Conservation (phyloP, 2,888 invertebrate genomes). For the Agriotes lineatus region DNA sequence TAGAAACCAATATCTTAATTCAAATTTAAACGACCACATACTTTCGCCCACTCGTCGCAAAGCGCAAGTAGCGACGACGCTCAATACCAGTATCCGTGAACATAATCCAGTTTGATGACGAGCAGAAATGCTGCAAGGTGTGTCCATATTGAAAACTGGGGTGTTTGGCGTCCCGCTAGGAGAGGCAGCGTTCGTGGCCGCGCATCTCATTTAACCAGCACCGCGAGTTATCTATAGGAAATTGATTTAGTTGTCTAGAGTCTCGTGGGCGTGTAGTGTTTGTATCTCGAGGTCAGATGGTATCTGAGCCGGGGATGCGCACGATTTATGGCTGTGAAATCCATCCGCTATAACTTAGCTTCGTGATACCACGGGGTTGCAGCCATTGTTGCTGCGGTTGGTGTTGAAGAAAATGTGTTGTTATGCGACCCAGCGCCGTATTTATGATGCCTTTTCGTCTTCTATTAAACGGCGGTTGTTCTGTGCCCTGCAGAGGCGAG, state of each 20-base stretch:
- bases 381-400: slow-evolving; percentile 47
- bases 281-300: slow-evolving; percentile 63
- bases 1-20: too few species aligned
- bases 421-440: slow-evolving; percentile 12
- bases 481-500: too few species aligned
- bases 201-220: slow-evolving; percentile 58
- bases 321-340: slow-evolving; percentile 64
- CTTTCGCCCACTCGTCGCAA: slow-evolving; percentile 3
- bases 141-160: slow-evolving; percentile 8
- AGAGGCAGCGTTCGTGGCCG: slow-evolving; percentile 53
- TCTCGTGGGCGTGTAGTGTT: slow-evolving; percentile 66
- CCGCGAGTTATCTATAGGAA: slow-evolving; percentile 56
- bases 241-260: slow-evolving; percentile 67
- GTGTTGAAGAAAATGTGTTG: slow-evolving; percentile 46
- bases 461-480: too few species aligned
- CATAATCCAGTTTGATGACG: slow-evolving; percentile 25
- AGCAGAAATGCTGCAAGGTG: slow-evolving; percentile 16
- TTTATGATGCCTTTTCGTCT: slow-evolving; percentile 11
- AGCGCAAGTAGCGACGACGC: neutral
- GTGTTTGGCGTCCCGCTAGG: slow-evolving; percentile 39
- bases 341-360: slow-evolving; percentile 63
- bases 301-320: slow-evolving; percentile 60
- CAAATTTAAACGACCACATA: too few species aligned
- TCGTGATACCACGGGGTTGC: slow-evolving; percentile 57
- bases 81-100: neutral